Conservation (phyloP, 2,113 vertebrate species). For the Myotis brandtii region DNA sequence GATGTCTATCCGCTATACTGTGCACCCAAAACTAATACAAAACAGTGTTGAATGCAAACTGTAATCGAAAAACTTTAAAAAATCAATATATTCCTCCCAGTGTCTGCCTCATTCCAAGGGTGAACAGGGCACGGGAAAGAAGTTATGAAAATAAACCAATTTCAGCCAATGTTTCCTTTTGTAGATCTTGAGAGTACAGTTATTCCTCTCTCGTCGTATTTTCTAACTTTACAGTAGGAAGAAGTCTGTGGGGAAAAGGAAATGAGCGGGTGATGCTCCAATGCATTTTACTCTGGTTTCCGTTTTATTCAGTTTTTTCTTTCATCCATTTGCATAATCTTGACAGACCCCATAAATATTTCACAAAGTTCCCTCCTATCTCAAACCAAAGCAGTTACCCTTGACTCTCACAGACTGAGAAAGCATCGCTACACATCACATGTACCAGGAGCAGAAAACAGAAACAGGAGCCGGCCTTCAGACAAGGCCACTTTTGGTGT, state of each 20-base stretch:
- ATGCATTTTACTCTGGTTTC: background rate
- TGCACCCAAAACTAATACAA: background rate
- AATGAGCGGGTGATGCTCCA: background rate
- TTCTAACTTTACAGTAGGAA: background rate
- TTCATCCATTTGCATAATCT: background rate
- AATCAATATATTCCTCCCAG: no score
- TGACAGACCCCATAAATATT: background rate
- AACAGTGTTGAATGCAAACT: background rate
- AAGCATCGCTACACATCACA: rapidly evolving
- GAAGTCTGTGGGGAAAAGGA: background rate
- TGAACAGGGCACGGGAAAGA: background rate
- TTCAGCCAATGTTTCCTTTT: background rate
- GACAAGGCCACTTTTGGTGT: background rate
- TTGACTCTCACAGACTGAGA: background rate
- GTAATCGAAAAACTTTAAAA: background rate
- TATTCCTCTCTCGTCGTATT: background rate
- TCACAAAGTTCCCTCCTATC: background rate
- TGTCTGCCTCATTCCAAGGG: background rate
- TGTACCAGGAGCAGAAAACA: background rate
- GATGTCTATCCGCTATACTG: background rate
- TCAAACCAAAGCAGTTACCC: background rate
- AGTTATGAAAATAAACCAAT: background rate
- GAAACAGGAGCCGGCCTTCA: background rate
- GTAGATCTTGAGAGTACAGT: background rate
- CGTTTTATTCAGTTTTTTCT: background rate